Conservation (phyloP, 30 jellyfish, hydroid and myxozoan species). For the Rhopilema esculentum region DNA sequence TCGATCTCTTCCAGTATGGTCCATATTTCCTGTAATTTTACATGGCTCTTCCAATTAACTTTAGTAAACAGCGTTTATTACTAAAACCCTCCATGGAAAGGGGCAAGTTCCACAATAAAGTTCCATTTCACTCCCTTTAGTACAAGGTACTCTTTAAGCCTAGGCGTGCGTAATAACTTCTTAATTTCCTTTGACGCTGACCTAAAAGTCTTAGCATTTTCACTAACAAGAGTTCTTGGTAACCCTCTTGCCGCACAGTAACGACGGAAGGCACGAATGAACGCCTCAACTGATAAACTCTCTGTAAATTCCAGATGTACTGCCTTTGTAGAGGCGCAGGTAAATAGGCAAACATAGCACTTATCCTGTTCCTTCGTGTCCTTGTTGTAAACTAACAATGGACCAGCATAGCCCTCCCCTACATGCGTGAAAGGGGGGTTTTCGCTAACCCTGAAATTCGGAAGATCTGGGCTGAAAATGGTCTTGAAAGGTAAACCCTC, state of each 20-base stretch:
- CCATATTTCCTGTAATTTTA: no score
- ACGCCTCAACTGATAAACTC: slow-evolving; percentile 5
- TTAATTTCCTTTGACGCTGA: slow-evolving; percentile 35
- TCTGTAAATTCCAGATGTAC: slow-evolving; percentile 22
- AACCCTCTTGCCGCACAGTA: slow-evolving; percentile 9
- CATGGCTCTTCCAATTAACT: no score
- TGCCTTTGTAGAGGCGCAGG: slow-evolving; percentile 41
- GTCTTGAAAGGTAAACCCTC: neutral
- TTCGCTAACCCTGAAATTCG: neutral
- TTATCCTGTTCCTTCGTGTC: neutral
- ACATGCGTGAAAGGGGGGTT: slow-evolving; percentile 2
- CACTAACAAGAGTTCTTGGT: slow-evolving; percentile 3
- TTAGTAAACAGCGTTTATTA: no score
- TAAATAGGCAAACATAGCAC: neutral
- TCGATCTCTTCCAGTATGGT: no score
- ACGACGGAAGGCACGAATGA: slow-evolving; percentile 17
- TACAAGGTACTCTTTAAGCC: neutral
- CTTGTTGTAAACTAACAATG: neutral
- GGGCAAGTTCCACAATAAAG: no score
- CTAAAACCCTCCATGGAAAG: no score
- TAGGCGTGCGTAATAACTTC: slow-evolving; percentile 12
- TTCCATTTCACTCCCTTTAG: no score
- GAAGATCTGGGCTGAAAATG: neutral
- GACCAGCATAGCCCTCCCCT: slow-evolving; percentile 5
- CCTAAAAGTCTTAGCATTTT: slow-evolving; percentile 39